phyloP scores from a whole-genome alignment of 2,113 vertebrate genomes.

The Elachura formosa region DNA sequence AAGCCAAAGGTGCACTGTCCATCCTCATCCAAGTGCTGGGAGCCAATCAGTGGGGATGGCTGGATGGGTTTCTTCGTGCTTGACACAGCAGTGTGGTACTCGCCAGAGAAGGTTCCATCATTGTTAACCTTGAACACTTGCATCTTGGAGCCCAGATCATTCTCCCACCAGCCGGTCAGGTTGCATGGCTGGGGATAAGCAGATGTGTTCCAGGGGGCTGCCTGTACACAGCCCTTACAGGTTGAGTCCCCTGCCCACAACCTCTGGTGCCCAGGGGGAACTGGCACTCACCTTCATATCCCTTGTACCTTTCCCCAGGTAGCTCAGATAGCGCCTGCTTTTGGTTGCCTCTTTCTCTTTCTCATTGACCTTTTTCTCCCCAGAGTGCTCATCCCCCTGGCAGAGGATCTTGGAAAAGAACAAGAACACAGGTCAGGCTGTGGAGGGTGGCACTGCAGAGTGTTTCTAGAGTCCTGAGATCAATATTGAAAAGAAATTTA shows the following conservation, averaged over 20 bases:
- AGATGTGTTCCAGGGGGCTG: fast-evolving
- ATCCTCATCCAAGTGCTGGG: neutral
- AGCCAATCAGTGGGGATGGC: neutral
- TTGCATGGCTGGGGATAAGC: fast-evolving
- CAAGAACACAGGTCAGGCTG: neutral
- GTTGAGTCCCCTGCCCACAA: neutral
- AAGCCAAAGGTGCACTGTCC: neutral
- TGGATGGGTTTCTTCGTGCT: fast-evolving
- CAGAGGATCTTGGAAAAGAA: neutral
- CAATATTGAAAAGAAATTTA: too few species aligned
- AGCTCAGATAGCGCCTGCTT: fast-evolving
- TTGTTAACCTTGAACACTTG: fast-evolving
- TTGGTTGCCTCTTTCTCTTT: neutral
- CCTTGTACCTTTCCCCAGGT: fast-evolving
- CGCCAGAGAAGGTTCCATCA: neutral
- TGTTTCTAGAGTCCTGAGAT: neutral
- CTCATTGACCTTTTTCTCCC: fast-evolving
- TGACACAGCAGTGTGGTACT: neutral
- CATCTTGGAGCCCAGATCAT: neutral
- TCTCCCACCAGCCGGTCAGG: neutral
- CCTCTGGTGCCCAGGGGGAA: fast-evolving
- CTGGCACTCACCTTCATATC: neutral
- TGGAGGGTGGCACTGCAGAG: neutral
- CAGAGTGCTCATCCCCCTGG: fast-evolving
- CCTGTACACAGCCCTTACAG: neutral